phyloP scores from a whole-genome alignment of 2,888 invertebrate species.

The Slavum lentiscoides region DNA sequence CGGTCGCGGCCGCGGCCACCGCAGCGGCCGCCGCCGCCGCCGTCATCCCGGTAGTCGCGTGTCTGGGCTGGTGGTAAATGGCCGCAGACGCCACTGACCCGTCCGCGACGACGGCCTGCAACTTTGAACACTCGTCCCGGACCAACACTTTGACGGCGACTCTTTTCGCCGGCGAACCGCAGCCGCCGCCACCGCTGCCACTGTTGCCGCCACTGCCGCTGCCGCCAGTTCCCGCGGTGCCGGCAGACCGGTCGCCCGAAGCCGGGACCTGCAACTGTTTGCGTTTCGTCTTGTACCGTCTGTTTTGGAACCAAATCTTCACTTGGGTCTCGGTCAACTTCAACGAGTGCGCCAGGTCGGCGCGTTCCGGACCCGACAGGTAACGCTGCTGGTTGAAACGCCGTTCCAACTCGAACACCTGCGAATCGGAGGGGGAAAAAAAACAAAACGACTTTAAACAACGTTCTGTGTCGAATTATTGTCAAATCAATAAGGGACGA shows the following conservation, averaged over 20 bases:
- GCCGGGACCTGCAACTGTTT: constrained; percentile 82
- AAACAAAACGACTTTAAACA: not conserved
- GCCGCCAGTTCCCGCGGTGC: constrained; percentile 57
- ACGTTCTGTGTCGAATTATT: too few relatives aligned
- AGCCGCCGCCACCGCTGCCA: constrained; percentile 62
- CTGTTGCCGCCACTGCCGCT: constrained; percentile 59
- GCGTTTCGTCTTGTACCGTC: constrained; percentile 98
- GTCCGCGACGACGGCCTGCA: not conserved
- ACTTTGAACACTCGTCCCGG: constrained; percentile 68
- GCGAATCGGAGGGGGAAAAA: not conserved
- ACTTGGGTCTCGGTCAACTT: constrained; percentile 95
- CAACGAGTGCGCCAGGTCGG: constrained; percentile 92
- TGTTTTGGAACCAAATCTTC: constrained; percentile 99
- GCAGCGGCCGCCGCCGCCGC: not conserved
- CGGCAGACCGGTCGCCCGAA: constrained; percentile 66
- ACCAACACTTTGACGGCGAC: constrained; percentile 92
- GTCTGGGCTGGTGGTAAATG: constrained; percentile 27
- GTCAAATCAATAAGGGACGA: too few relatives aligned
- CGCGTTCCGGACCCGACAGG: constrained; percentile 93
- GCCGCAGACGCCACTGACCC: not conserved
- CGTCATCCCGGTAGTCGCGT: not conserved
- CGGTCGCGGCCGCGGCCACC: not conserved
- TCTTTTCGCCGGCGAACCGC: constrained; percentile 68
- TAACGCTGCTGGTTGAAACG: constrained; percentile 97
- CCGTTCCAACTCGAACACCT: constrained; percentile 95